Conservation (phyloP, 2,888 invertebrate species). For the Hydropsyche betteni region DNA sequence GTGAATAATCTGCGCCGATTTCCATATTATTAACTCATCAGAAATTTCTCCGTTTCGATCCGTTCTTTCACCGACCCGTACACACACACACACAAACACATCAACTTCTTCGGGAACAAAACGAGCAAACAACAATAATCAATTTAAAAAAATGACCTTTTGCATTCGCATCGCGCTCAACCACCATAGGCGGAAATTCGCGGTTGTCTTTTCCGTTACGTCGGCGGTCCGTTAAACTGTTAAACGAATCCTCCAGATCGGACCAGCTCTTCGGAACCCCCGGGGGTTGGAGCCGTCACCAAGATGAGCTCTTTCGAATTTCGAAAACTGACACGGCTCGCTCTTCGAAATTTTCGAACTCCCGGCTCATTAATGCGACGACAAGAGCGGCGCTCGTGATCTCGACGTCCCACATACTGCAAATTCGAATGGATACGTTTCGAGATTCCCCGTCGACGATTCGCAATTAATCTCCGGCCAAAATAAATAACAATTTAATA, state of each 20-base stretch:
- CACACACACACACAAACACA: too few species aligned
- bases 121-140: not conserved
- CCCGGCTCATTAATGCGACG: slow-evolving; percentile 25
- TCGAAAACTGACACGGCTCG: slow-evolving; percentile 14
- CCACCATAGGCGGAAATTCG: slow-evolving; percentile 20
- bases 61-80: too few species aligned
- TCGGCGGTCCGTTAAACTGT: slow-evolving; percentile 14
- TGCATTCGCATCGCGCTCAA: not conserved
- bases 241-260: slow-evolving; percentile 29
- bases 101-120: too few species aligned
- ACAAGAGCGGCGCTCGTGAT: slow-evolving; percentile 9
- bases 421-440: not conserved
- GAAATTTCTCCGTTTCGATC: too few species aligned
- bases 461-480: not conserved
- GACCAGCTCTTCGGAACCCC: slow-evolving; percentile 7
- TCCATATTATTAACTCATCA: too few species aligned
- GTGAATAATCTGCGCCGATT: too few species aligned
- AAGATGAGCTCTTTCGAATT: slow-evolving; percentile 17
- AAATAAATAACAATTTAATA: not conserved
- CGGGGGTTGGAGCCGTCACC: slow-evolving; percentile 28
- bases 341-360: not conserved
- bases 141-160: slow-evolving; percentile 8
- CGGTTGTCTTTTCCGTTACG: slow-evolving; percentile 12
- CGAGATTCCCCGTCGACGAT: not conserved
- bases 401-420: slow-evolving; percentile 9